Conservation (phyloP, 1,140 invertebrate genomes). For the Mizuhopecten yessoensis region DNA sequence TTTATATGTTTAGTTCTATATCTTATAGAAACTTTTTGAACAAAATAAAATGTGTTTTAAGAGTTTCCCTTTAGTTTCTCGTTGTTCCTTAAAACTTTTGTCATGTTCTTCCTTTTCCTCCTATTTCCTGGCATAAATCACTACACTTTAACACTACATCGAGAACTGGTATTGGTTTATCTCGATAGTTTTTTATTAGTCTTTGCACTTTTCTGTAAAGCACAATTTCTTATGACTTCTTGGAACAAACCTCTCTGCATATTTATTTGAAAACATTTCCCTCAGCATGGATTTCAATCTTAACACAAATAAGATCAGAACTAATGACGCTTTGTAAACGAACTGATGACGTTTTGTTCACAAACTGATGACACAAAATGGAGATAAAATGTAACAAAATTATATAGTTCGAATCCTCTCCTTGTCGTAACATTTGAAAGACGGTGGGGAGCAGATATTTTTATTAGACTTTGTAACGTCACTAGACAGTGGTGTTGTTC, state of each 20-base stretch:
- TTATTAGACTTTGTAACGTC: too few species aligned
- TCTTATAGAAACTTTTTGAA: conserved; percentile 30
- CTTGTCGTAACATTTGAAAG: too few species aligned
- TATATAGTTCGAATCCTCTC: too few species aligned
- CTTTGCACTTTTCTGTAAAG: too few species aligned
- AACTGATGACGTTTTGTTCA: too few species aligned
- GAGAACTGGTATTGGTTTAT: not conserved
- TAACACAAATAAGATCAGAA: not conserved
- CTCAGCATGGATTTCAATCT: too few species aligned
- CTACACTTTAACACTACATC: not conserved
- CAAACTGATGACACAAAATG: too few species aligned
- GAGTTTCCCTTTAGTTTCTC: conserved; percentile 16
- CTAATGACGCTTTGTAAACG: too few species aligned
- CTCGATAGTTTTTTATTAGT: not conserved
- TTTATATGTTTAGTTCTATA: conserved; percentile 15
- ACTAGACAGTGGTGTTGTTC: too few species aligned
- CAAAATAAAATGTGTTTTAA: conserved; percentile 22
- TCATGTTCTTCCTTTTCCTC: not conserved
- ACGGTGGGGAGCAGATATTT: too few species aligned
- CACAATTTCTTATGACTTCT: not conserved
- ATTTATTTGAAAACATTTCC: not conserved
- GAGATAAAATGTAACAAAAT: too few species aligned
- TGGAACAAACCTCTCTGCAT: not conserved
- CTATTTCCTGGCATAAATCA: not conserved
- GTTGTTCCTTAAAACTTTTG: not conserved